These are phyloP conservation scores for Heptranchias perlo DNA, from an alignment of 2,113 vertebrate species.

Conservation along the genomic window DNA sequence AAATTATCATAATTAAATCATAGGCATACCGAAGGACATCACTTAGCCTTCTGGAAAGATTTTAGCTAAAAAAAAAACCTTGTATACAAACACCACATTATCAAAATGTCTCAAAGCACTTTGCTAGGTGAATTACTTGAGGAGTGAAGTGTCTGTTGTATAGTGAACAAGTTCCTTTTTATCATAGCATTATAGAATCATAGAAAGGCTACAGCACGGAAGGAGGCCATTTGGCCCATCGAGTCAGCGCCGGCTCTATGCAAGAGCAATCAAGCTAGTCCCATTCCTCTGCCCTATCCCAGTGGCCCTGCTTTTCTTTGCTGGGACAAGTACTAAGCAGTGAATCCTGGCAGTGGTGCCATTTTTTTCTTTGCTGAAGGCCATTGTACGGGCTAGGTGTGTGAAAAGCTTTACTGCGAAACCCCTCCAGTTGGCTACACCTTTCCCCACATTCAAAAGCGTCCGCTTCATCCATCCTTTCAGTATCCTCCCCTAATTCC, in stretches of 20 bases:
- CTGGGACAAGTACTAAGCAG: neutral
- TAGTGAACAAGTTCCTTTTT: neutral
- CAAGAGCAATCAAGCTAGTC: no score
- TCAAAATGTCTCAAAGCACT: neutral
- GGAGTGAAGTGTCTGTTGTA: neutral
- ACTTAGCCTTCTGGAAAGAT: neutral
- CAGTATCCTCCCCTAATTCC: neutral
- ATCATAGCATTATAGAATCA: no score
- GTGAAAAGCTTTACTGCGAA: neutral
- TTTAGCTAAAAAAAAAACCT: neutral
- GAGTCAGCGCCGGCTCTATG: no score
- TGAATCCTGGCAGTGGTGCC: no score
- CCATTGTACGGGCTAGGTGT: neutral
- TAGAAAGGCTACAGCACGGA: no score
- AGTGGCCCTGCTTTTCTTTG: neutral
- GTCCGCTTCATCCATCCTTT: neutral
- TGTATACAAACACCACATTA: neutral
- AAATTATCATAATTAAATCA: neutral
- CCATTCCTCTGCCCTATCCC: no score
- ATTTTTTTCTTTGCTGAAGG: neutral
- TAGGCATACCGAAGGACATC: neutral
- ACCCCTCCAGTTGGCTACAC: neutral
- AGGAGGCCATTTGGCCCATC: no score
- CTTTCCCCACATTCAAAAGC: neutral
- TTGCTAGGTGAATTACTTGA: no score